Percentiles rank a stretch among this genome's conserved stretches.
phyloP scores from a whole-genome alignment of 64 coral and sea anemone genomes.

The Trachythela sp. region DNA sequence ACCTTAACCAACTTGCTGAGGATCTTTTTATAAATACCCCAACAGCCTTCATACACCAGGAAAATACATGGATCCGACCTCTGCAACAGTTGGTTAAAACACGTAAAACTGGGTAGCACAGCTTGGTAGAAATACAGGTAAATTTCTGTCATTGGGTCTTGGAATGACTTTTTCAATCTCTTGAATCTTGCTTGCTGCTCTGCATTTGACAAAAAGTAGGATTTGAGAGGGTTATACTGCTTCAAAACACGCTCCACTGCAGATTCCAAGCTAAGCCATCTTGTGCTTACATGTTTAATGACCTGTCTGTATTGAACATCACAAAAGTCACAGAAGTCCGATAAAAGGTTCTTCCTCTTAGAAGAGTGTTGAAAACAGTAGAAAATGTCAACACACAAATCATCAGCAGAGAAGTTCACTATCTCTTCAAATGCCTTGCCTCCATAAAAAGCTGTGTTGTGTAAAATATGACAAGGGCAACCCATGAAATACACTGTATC shows the following conservation, averaged over 20 bases:
- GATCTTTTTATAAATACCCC: neutral
- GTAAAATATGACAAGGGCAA: conserved; percentile 62
- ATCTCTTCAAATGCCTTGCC: conserved; percentile 23
- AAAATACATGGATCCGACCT: conserved; percentile 49
- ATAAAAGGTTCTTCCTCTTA: conserved; percentile 33
- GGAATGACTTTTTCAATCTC: conserved; percentile 43
- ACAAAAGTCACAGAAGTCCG: conserved; percentile 46
- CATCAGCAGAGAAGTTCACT: conserved; percentile 42
- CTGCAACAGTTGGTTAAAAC: conserved; percentile 53
- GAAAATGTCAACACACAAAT: conserved; percentile 50
- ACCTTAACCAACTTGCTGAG: conserved; percentile 28
- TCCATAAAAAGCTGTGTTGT: conserved; percentile 48
- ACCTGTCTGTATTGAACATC: conserved; percentile 50
- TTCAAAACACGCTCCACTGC: conserved; percentile 14
- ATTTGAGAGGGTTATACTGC: conserved; percentile 41
- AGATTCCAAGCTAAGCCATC: conserved; percentile 63
- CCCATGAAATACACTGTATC: conserved; percentile 52
- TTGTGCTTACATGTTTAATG: conserved; percentile 50
- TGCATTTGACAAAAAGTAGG: conserved; percentile 34
- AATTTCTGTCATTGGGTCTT: conserved; percentile 60
- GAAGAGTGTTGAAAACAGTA: conserved; percentile 58
- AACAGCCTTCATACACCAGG: conserved; percentile 8
- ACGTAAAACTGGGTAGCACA: conserved; percentile 32
- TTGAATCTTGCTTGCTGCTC: conserved; percentile 34
- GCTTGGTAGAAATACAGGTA: conserved; percentile 52